phyloP scores from a whole-genome alignment of 1,140 invertebrate genomes.

The Drosophila punjabiensis region DNA sequence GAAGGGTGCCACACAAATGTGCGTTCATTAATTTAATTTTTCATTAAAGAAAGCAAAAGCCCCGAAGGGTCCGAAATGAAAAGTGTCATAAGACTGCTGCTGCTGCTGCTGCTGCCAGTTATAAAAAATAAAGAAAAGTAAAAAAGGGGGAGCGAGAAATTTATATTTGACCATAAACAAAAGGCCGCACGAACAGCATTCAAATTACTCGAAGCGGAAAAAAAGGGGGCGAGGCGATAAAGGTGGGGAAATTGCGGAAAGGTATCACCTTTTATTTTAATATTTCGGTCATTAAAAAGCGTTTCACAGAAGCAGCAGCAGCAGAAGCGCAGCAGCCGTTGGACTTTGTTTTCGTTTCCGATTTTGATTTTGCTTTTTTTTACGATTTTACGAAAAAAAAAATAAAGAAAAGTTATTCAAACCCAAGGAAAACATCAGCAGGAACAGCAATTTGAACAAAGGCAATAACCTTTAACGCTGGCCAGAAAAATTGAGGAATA shows the following conservation, averaged over 20 bases:
- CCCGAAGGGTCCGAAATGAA: conserved; percentile 24
- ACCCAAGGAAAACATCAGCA: conserved; percentile 5
- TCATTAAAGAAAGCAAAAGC: conserved; percentile 42
- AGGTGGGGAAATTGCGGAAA: conserved; percentile 22
- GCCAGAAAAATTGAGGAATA: conserved; percentile 1
- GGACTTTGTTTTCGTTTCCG: conserved; percentile 30
- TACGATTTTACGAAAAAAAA: conserved; percentile 17
- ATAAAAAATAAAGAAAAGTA: background rate
- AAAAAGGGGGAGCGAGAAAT: conserved; percentile 11
- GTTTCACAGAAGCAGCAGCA: conserved; percentile 14
- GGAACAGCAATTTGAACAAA: conserved; percentile 29
- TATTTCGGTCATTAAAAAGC: conserved; percentile 51
- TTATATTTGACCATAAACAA: conserved; percentile 51
- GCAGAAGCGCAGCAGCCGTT: conserved; percentile 5
- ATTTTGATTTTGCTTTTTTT: conserved; percentile 32
- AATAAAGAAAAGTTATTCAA: background rate
- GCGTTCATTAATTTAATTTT: conserved; percentile 57
- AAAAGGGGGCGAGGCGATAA: conserved; percentile 7
- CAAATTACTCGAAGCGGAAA: conserved; percentile 38
- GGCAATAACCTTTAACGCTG: conserved; percentile 31
- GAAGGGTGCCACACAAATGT: conserved; percentile 30
- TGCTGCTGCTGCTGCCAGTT: background rate
- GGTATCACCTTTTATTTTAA: conserved; percentile 52
- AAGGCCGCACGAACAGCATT: conserved; percentile 34
- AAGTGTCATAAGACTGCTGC: conserved; percentile 43